Evolutionary conservation across 2,113 vertebrate species (phyloP), one percentile per base, ranked within the genome.

Genomic region (Noctilio leporinus): DNA sequence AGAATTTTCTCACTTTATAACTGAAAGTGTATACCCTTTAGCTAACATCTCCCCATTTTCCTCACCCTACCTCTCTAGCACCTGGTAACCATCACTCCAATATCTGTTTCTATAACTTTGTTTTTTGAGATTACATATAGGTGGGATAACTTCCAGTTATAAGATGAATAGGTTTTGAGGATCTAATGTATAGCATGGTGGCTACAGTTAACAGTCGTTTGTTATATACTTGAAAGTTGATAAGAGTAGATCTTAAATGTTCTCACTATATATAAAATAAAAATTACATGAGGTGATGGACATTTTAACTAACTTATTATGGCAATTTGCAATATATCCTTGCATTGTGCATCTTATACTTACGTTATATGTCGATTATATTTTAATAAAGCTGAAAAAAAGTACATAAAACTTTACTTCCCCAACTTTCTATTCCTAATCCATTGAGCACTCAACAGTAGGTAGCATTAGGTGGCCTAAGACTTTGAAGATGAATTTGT

Each of bases 401-500:
- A 75, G 69, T n/a, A 43, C 4, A 8, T 75, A 85, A 89, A 91
- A 77, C 70, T 92, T 94, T 81, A 89, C 43, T 22, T 87, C 20
- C 33, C 11, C 40, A 30, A 16, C 38, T 92, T 49, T 38, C 28
- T 75, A 91, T 85, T 92, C 62, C 64, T 87, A 90, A 75, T 26
- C 47, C 64, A 85, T 47, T 92, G 62, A n/a, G 59, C 75, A 77
- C 70, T 62, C 76, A 95, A 72, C n/a, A 88, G 67, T 38, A 92
- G 88, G 59, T 84, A 93, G 55, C 53, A 51, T 73, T 82, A 64
- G 59, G 89, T 88, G 81, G 76, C 69, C 72, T 88, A 88, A 95
- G 73, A 88, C 82, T 88, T 57, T 90, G 89, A 95, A 96, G 91
- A 92, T 82, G 53, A n/a, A 88, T 94, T 77, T 91, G 43, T 77